Evolutionary conservation across 2,797 vertebrate genomes (phyloP), one percentile per base, ranked within the genome.

Genomic region (Alauda arvensis): DNA sequence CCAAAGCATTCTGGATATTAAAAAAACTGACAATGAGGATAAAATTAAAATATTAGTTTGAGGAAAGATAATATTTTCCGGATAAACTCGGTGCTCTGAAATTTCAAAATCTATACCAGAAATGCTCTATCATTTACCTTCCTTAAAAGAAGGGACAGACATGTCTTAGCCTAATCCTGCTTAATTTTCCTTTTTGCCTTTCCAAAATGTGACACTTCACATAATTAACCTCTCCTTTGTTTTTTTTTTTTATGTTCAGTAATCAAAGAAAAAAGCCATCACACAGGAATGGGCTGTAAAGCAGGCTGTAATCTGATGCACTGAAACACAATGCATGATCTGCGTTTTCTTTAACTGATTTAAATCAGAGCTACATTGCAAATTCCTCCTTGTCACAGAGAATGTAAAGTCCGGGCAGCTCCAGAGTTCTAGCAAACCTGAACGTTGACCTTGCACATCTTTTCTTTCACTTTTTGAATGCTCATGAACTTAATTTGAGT

Each of bases 401-500:
- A 67, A 83, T 78, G 42, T 77, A 91, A 94, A 82, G 67, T 79
- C 85, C 63, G 81, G 71, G 77, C 37, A 90, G 91, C 53, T 91
- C 78, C 52, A 78, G 86, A 94, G 46, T 75, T 67, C 7, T 77
- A 94, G 88, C 59, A 95, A 92, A 91, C 23, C 60, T 91, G 79
- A 89, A 91, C 24, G 1, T 80, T 90, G 80, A 91, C 92, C 88
- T 95, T 95, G 77, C 49, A 83, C 75, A 89, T 76, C 61, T 92
- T 89, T 88, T 66, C 80, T 70, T 89, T 91, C 86, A 87, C 46
- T 88, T 94, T 91, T 87, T 94, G 93, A 91, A 91, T 72, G 81
- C 57, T 92, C 74, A 82, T 93, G 94, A 91, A 93, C 95, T 95
- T 96, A 93, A 96, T 95, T 95, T 95, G 83, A 88, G 78, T 57